Evolutionary conservation across 2,797 vertebrate species (phyloP).

Genomic region (Crotalus adamanteus): DNA sequence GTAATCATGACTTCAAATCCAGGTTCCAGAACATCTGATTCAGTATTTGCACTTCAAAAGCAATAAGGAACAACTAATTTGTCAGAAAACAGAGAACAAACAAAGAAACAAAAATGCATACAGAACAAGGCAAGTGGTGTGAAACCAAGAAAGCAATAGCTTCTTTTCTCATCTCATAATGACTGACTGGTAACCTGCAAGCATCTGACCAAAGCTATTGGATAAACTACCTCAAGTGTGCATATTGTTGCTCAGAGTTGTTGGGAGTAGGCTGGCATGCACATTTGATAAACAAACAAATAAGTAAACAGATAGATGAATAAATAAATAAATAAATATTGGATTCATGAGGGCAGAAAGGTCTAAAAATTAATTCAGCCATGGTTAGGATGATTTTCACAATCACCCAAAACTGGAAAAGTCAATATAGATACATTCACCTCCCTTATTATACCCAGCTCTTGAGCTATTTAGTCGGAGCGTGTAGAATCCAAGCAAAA

Average conservation of each 20-base stretch:
- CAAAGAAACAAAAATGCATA: background rate
- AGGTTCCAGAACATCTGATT: background rate
- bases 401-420: background rate
- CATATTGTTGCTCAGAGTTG: background rate
- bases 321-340: no score
- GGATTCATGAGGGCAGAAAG: background rate
- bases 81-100: background rate
- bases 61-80: background rate
- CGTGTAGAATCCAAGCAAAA: background rate
- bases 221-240: slow-evolving; percentile 15
- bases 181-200: background rate
- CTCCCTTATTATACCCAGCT: background rate
- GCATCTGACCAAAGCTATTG: slow-evolving; percentile 6
- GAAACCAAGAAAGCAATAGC: slow-evolving; percentile 7
- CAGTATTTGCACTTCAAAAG: background rate
- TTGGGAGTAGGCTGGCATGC: background rate
- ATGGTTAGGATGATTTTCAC: background rate
- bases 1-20: background rate
- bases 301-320: background rate
- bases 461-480: background rate
- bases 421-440: background rate
- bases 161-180: slow-evolving; percentile 20
- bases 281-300: background rate
- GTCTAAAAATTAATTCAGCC: background rate
- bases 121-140: background rate